phyloP scores from a whole-genome alignment of 2,888 invertebrate species.

The Pantelozetes paolii region DNA sequence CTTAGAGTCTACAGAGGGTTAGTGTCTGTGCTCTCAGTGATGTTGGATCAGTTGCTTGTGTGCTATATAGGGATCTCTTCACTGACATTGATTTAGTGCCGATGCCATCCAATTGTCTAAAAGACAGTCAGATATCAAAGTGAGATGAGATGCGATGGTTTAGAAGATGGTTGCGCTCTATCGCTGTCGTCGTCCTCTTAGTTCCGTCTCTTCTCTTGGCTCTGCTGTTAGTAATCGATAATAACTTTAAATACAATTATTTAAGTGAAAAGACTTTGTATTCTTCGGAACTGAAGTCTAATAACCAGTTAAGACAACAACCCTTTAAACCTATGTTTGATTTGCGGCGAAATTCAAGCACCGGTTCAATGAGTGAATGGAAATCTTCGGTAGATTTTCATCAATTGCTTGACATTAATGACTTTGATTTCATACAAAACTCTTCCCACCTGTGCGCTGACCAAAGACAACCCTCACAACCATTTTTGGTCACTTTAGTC shows the following conservation, averaged over 20 bases:
- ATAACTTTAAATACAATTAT: background rate
- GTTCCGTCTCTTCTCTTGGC: background rate
- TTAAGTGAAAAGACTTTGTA: background rate
- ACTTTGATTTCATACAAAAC: conserved; percentile 38
- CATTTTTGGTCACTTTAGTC: conserved; percentile 44
- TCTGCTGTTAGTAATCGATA: background rate
- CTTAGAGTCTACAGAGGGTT: too few relatives aligned
- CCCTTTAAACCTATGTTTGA: background rate
- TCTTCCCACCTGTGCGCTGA: conserved; percentile 21
- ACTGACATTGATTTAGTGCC: too few relatives aligned
- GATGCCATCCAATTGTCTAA: background rate
- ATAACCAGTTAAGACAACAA: background rate
- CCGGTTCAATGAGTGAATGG: background rate
- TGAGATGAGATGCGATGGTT: conserved; percentile 19
- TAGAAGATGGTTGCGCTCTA: conserved; percentile 22
- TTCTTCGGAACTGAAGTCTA: background rate
- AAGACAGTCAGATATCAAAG: too few relatives aligned
- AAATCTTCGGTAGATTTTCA: background rate
- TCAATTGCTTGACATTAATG: conserved; percentile 32
- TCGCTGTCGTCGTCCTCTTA: background rate
- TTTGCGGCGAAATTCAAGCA: conserved; percentile 18
- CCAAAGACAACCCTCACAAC: background rate
- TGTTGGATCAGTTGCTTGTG: too few relatives aligned
- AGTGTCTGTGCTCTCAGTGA: background rate
- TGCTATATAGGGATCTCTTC: too few relatives aligned